Conservation (phyloP, 2,888 invertebrate genomes). For the Sinopyrophorus schimmeli region DNA sequence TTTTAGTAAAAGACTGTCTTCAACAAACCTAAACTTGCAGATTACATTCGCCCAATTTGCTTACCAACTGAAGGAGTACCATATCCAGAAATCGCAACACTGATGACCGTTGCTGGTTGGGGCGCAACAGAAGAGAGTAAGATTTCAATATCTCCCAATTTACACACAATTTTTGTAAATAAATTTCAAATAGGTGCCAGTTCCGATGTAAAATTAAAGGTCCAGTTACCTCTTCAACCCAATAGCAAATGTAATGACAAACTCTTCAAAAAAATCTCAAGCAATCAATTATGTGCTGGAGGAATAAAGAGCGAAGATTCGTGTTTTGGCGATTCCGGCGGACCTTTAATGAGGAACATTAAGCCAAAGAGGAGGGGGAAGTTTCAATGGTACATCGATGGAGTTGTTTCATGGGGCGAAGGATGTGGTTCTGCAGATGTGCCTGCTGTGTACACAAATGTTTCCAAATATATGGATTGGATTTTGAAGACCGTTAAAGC, state of each 20-base stretch:
- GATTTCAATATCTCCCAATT: neutral
- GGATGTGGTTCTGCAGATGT: conserved; percentile 11
- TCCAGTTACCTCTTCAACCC: neutral
- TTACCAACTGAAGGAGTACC: conserved; percentile 51
- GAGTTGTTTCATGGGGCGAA: conserved; percentile 67
- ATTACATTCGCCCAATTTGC: conserved; percentile 62
- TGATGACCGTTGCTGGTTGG: conserved; percentile 29
- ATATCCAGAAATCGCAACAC: conserved; percentile 1
- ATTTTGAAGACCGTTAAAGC: conserved; percentile 4
- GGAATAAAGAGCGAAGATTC: conserved; percentile 49
- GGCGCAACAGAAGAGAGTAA: conserved; percentile 28
- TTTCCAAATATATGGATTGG: conserved; percentile 15
- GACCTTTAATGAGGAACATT: conserved; percentile 16
- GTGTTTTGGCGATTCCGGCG: conserved; percentile 21
- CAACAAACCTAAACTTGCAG: no score
- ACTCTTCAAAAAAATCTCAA: neutral
- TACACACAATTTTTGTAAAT: no score
- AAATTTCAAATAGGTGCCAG: neutral
- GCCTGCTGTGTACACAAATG: conserved; percentile 21
- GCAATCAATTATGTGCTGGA: conserved; percentile 17
- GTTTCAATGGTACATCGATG: conserved; percentile 61
- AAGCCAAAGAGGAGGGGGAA: neutral
- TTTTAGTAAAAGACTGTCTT: no score
- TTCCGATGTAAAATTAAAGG: conserved; percentile 9
- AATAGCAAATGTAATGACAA: conserved; percentile 44